Base-by-base conservation (phyloP, 2,888 invertebrate genomes). In the Athalia cordata region DNA sequence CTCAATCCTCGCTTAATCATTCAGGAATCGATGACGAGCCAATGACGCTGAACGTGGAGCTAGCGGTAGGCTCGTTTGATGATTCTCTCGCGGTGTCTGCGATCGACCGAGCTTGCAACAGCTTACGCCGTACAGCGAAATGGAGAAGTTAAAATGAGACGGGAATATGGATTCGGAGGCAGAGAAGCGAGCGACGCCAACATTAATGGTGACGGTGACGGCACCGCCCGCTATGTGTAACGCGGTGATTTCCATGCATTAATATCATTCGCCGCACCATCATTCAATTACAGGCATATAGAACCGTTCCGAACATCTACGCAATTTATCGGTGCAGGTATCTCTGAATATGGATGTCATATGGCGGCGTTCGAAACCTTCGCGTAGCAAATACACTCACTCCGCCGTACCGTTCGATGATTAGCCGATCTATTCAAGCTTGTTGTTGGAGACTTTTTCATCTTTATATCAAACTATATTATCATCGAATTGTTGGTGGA, bases 191-290 rank as follows among this genome's bases (percentile, higher is more conserved):
- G 55, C n/a, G 52, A 11, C 11, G 52, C 8, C 11, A 11, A 11
- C 11, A 3, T 7, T 52, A 11, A 11, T 55, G 55, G 7, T 55
- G 67, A 15, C n/a, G 6, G 49, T 7, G 43, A 29, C 43, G 61
- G 57, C 15, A 79, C 81, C 85, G 85, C 84, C 84, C 62, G 62
- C 72, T 9, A 72, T 72, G 72, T 72, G 57, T 72, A 57, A n/a
- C 59, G 59, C 59, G 45, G 62, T 47, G 87, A 88, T 89, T 85
- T 86, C 85, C 82, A 83, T 84, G 81, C 86, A 86, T 86, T 89
- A 89, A 88, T 87, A 87, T 87, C 86, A 85, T 86, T 86, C 84
- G 82, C 82, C 83, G 81, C 78, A 45, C 83, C 84, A 85, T 87
- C 87, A 87, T 87, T 87, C 86, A 88, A 87, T 88, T 87, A 87